These are phyloP conservation scores for Athripsodes cinereus DNA, from an alignment of 2,888 invertebrate genomes.

Conservation along the genomic window DNA sequence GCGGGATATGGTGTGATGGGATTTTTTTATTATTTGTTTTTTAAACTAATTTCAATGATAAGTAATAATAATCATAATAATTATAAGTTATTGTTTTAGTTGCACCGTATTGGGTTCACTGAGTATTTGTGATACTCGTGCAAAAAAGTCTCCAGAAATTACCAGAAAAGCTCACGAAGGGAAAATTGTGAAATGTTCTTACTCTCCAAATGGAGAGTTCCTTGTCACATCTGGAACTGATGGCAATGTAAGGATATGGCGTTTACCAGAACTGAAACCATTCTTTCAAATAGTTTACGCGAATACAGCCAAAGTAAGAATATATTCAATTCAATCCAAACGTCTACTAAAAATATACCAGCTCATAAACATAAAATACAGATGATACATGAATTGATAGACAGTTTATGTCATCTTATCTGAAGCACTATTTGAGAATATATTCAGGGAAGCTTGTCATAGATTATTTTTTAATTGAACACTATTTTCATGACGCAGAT, in stretches of 20 bases:
- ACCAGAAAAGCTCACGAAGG: conserved; percentile 23
- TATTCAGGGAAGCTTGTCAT: too few relatives aligned
- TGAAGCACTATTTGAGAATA: too few relatives aligned
- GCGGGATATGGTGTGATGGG: too few relatives aligned
- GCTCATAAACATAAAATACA: too few relatives aligned
- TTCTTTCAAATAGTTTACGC: conserved; percentile 31
- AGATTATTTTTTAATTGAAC: too few relatives aligned
- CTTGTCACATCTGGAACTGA: conserved; percentile 29
- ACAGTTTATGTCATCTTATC: too few relatives aligned
- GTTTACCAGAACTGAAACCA: conserved; percentile 28
- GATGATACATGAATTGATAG: too few relatives aligned
- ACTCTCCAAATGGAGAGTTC: conserved; percentile 30
- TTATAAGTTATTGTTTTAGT: conserved; percentile 5
- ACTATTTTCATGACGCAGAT: too few relatives aligned
- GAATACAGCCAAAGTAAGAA: conserved; percentile 29
- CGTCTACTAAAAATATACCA: too few relatives aligned
- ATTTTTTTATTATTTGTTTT: too few relatives aligned
- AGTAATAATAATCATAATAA: background rate
- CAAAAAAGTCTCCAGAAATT: background rate
- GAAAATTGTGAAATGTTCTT: conserved; percentile 28
- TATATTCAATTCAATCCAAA: background rate
- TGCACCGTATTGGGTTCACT: conserved; percentile 15
- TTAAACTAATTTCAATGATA: background rate
- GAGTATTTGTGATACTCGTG: conserved; percentile 6
- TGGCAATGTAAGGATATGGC: conserved; percentile 28